phyloP scores from a whole-genome alignment of 2,888 invertebrate species.

The Melanostoma scalare region DNA sequence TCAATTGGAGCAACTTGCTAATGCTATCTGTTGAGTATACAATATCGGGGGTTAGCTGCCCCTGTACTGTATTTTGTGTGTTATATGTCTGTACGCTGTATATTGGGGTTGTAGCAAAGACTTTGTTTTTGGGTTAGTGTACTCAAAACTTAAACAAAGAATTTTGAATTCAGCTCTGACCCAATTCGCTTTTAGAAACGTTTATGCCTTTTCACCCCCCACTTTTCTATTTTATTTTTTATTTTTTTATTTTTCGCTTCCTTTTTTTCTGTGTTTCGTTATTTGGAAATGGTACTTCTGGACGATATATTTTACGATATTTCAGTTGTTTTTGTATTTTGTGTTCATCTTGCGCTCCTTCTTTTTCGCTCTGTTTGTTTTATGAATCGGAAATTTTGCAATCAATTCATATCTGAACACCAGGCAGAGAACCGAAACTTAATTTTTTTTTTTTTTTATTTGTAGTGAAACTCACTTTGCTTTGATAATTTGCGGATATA shows the following conservation, averaged over 20 bases:
- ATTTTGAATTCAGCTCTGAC: constrained; percentile 47
- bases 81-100: too few species aligned
- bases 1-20: too few species aligned
- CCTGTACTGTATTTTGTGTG: too few species aligned
- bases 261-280: constrained; percentile 1
- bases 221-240: neutral
- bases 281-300: constrained; percentile 21
- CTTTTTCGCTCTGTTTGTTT: neutral
- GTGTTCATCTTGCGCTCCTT: neutral
- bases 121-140: constrained; percentile 37
- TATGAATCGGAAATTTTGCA: constrained; percentile 24
- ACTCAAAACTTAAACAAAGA: constrained; percentile 40
- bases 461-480: neutral
- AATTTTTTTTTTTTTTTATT: neutral
- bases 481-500: constrained; percentile 20
- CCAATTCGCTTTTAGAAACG: constrained; percentile 41
- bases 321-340: constrained; percentile 7
- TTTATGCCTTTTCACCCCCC: constrained; percentile 10
- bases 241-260: neutral
- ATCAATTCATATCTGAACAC: constrained; percentile 28
- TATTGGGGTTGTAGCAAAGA: constrained; percentile 22
- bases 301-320: constrained; percentile 30
- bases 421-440: neutral
- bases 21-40: too few species aligned
- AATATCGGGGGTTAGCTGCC: too few species aligned